Evolutionary conservation across 2,888 invertebrate species (phyloP).

Genomic region (Amorpha juglandis): DNA sequence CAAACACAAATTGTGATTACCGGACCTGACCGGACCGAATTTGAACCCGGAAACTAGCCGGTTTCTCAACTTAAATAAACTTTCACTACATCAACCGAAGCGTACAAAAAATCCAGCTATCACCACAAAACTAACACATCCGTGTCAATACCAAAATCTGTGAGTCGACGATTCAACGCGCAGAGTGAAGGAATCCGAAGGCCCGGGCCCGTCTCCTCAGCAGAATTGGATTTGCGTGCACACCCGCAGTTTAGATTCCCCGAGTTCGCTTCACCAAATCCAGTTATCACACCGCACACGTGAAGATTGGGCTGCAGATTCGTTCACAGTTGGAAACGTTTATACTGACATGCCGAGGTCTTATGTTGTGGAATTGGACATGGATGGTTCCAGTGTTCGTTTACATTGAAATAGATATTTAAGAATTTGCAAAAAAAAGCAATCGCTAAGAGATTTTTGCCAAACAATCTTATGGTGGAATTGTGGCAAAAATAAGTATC

Average conservation of each 20-base stretch:
- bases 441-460: too few relatives aligned
- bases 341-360: background rate
- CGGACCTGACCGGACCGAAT: too few relatives aligned
- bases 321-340: background rate
- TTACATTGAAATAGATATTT: too few relatives aligned
- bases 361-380: too few relatives aligned
- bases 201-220: background rate
- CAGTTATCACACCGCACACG: conserved; percentile 32
- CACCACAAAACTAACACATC: background rate
- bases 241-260: conserved; percentile 22
- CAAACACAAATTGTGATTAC: too few relatives aligned
- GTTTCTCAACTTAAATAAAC: too few relatives aligned
- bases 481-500: too few relatives aligned
- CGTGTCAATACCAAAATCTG: conserved; percentile 21
- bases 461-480: too few relatives aligned
- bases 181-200: background rate
- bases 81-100: background rate
- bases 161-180: conserved; percentile 26
- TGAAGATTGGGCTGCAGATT: conserved; percentile 30
- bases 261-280: conserved; percentile 21
- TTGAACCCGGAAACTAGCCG: too few relatives aligned
- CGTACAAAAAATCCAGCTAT: background rate
- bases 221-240: conserved; percentile 49
- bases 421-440: too few relatives aligned
- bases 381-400: too few relatives aligned